Conservation (phyloP, 2,888 invertebrate genomes). For the Trichogramma dendrolimi region DNA sequence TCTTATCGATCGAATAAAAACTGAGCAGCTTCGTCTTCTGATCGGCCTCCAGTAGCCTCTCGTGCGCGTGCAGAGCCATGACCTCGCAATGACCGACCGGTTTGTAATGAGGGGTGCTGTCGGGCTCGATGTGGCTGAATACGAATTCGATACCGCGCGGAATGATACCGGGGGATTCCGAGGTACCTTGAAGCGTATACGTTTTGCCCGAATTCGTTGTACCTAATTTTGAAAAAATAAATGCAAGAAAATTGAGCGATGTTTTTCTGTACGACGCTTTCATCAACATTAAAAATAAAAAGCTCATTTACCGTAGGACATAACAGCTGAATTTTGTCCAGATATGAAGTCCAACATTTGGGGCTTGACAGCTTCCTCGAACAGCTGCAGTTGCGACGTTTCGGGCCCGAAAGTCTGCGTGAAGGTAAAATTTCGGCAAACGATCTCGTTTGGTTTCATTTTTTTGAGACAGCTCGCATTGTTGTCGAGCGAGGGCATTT, state of each 20-base stretch:
- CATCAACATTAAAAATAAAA: neutral
- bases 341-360: slow-evolving; percentile 45
- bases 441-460: slow-evolving; percentile 33
- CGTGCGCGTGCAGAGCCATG: slow-evolving; percentile 33
- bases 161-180: slow-evolving; percentile 65
- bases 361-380: slow-evolving; percentile 43
- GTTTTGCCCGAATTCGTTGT: slow-evolving; percentile 91
- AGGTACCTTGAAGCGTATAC: slow-evolving; percentile 71
- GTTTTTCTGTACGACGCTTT: neutral
- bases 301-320: slow-evolving; percentile 66
- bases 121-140: slow-evolving; percentile 48
- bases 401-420: slow-evolving; percentile 47
- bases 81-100: slow-evolving; percentile 42
- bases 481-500: slow-evolving; percentile 49
- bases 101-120: slow-evolving; percentile 39
- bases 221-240: slow-evolving; percentile 47
- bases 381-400: slow-evolving; percentile 51
- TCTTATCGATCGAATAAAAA: slow-evolving; percentile 41
- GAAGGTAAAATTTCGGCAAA: slow-evolving; percentile 44
- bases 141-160: slow-evolving; percentile 63
- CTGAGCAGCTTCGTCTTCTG: slow-evolving; percentile 42
- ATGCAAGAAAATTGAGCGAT: slow-evolving; percentile 9
- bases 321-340: slow-evolving; percentile 71
- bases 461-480: slow-evolving; percentile 38
- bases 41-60: slow-evolving; percentile 40